Base-by-base conservation (phyloP, 2,113 vertebrate species). In the Helogale parvula region DNA sequence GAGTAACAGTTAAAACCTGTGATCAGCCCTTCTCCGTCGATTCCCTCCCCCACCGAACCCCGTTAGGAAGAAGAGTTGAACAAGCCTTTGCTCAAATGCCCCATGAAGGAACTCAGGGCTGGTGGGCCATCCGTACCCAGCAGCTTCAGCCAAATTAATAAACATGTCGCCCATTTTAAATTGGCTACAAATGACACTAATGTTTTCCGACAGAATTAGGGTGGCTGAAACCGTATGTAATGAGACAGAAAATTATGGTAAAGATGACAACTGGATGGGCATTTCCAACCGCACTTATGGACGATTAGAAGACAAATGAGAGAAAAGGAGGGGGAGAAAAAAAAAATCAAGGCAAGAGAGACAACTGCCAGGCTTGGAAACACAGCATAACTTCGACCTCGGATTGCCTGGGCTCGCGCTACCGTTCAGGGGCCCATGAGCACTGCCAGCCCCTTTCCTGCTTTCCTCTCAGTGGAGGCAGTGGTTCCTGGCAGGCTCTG, bases 191-290 rank as follows among this genome's bases (percentile, higher is more conserved):
- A 98, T 99, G 99, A 99, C 98, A 93, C 98, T 99, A 99, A 99
- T 99, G 98, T 98, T 98, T 99, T 98, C 98, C 98, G 99, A 99
- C 99, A 99, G 99, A 99, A 99, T 99, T 99, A 99, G 99, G 99
- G 98, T 99, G 98, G 98, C 98, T 98, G 98, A 98, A 98, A 97
- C 98, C 97, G 97, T 98, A 99, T 98, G 99, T 98, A 99, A 99
- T 99, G 99, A 99, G 98, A 99, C 98, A 99, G 98, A 99, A 99
- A 99, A 99, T 99, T 98, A 98, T 98, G 98, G 98, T 98, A 97
- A 97, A 98, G 96, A 98, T 97, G 98, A 98, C 98, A 98, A 97
- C 97, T 95, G 96, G 97, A 96, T 91, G 91, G 97, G 89, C 87
- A 97, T 97, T 98, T 97, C 96, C 98, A 97, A 97, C 85, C 16